Percentiles rank a stretch among this genome's conserved stretches.
Conservation (phyloP, 2,888 invertebrate species). For the Philereme vetulata region DNA sequence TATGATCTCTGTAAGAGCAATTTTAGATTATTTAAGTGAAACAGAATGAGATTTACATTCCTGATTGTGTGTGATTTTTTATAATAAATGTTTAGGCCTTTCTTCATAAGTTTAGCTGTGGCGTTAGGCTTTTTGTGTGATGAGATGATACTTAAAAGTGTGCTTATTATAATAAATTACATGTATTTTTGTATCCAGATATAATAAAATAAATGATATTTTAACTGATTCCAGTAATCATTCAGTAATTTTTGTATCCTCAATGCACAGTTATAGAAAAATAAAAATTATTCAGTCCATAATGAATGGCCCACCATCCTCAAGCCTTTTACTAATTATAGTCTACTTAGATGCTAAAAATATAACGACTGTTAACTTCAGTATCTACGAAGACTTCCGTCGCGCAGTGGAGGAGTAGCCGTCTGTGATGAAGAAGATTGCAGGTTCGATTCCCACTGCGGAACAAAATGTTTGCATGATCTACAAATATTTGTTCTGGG, state of each 20-base stretch:
- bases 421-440: too few species aligned
- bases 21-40: conserved; percentile 46
- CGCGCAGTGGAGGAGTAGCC: too few species aligned
- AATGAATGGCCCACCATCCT: too few species aligned
- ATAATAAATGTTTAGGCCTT: conserved; percentile 30
- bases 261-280: too few species aligned
- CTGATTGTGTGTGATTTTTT: conserved; percentile 49
- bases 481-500: too few species aligned
- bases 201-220: conserved; percentile 50
- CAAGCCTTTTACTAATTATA: too few species aligned
- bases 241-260: neutral
- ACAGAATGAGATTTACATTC: conserved; percentile 64
- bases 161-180: conserved; percentile 47
- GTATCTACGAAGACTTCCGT: too few species aligned
- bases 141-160: conserved; percentile 49
- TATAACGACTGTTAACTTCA: too few species aligned
- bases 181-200: conserved; percentile 65
- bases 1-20: conserved; percentile 60
- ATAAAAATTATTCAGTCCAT: too few species aligned
- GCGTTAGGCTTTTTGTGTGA: conserved; percentile 48
- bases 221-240: conserved; percentile 26
- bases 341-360: too few species aligned
- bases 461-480: too few species aligned
- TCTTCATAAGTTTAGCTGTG: conserved; percentile 27
- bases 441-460: too few species aligned